These are phyloP conservation scores for Grapholita molesta DNA, from an alignment of 1,140 invertebrate genomes.

Conservation along the genomic window DNA sequence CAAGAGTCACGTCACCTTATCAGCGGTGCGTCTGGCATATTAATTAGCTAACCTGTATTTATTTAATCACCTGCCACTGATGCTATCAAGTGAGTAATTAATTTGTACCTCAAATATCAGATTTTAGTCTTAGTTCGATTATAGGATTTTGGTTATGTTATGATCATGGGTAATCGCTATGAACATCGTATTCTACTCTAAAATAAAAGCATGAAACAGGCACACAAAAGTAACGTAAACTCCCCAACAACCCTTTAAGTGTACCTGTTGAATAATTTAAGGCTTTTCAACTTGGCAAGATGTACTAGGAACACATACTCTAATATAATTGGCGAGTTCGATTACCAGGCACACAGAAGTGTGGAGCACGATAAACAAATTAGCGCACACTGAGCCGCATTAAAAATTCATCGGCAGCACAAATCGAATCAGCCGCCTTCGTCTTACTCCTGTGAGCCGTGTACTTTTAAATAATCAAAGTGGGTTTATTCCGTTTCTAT, in stretches of 20 bases:
- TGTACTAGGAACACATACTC: neutral
- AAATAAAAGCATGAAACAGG: no score
- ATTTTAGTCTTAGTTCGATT: neutral
- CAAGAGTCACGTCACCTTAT: conserved; percentile 58
- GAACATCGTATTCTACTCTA: no score
- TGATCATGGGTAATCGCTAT: no score
- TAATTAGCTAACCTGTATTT: conserved; percentile 73
- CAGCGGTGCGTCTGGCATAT: conserved; percentile 68
- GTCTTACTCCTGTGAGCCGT: conserved; percentile 58
- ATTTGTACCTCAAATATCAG: conserved; percentile 42
- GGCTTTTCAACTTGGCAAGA: neutral
- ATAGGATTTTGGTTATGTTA: neutral
- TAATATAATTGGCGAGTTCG: conserved; percentile 34
- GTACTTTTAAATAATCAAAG: conserved; percentile 46
- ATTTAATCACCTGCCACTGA: conserved; percentile 72
- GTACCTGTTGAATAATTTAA: no score
- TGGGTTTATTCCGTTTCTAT: conserved; percentile 20
- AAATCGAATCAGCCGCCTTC: conserved; percentile 69
- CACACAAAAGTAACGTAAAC: no score
- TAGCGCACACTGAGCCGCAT: conserved; percentile 73
- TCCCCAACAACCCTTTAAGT: no score
- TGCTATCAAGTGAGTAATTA: conserved; percentile 68
- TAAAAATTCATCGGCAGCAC: conserved; percentile 73
- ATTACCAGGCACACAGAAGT: conserved; percentile 54
- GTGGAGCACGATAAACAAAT: conserved; percentile 74